Evolutionary conservation across 1,140 invertebrate genomes (phyloP).

Genomic region (Aphis gossypii): DNA sequence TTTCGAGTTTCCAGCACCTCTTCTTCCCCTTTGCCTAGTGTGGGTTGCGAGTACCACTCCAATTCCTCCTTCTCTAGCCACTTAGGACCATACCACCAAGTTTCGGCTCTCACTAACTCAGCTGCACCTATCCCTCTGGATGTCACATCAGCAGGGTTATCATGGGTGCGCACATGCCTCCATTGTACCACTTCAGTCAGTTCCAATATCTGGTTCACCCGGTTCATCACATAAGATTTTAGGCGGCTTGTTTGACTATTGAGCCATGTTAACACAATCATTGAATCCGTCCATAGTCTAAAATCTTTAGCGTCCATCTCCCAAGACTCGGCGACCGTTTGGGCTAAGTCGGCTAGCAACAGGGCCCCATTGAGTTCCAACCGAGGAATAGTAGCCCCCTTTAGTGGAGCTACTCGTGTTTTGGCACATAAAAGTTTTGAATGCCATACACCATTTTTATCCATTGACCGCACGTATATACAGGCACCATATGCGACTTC

Average conservation of each 20-base stretch:
- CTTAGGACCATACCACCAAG: too few species aligned
- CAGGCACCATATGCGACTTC: not conserved
- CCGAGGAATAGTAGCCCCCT: too few species aligned
- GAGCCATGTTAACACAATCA: slow-evolving; percentile 61
- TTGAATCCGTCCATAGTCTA: slow-evolving; percentile 21
- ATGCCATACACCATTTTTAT: fast-evolving
- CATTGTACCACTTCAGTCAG: slow-evolving; percentile 59
- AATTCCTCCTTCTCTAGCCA: too few species aligned
- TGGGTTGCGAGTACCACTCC: too few species aligned
- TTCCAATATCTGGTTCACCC: slow-evolving; percentile 6
- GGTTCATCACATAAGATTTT: slow-evolving; percentile 33
- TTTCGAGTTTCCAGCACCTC: too few species aligned
- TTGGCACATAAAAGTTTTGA: too few species aligned
- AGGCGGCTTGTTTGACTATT: slow-evolving; percentile 57
- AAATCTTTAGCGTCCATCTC: not conserved
- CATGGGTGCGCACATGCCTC: slow-evolving; percentile 62
- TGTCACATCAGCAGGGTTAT: slow-evolving; percentile 65
- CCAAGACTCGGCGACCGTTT: not conserved
- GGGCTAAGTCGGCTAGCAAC: too few species aligned
- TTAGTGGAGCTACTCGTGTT: too few species aligned
- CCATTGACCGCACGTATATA: not conserved
- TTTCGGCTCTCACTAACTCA: too few species aligned
- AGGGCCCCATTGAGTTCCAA: too few species aligned
- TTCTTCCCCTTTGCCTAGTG: too few species aligned
- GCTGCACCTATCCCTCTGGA: slow-evolving; percentile 61